A percentile compares a stretch with the other conserved stretches of the same genome.
Conservation (phyloP, 2,888 invertebrate genomes). For the Autographa gamma region DNA sequence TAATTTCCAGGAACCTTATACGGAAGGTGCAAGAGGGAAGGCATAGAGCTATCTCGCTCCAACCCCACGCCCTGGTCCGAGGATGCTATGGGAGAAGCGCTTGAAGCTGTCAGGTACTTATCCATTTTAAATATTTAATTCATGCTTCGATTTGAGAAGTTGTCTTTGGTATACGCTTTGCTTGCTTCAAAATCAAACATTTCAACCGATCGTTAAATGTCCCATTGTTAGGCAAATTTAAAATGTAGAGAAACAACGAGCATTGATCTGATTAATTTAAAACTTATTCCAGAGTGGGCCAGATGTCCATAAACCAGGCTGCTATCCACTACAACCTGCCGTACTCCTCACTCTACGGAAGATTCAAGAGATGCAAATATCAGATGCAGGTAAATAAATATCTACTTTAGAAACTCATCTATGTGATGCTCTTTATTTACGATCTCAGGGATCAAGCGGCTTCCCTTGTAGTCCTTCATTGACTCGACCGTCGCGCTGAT, state of each 20-base stretch:
- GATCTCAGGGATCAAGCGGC: too few relatives aligned
- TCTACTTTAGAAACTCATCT: neutral
- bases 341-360: slow-evolving; percentile 96
- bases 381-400: slow-evolving; percentile 86
- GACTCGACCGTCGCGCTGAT: too few relatives aligned
- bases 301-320: slow-evolving; percentile 98
- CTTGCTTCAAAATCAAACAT: too few relatives aligned
- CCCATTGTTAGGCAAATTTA: too few relatives aligned
- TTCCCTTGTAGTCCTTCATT: too few relatives aligned
- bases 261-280: neutral
- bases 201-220: too few relatives aligned
- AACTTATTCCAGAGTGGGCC: slow-evolving; percentile 91
- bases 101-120: slow-evolving; percentile 96
- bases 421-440: too few relatives aligned
- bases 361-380: slow-evolving; percentile 96
- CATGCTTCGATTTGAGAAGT: too few relatives aligned
- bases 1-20: slow-evolving; percentile 92
- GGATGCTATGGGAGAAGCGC: slow-evolving; percentile 96
- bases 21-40: slow-evolving; percentile 96
- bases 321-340: slow-evolving; percentile 97
- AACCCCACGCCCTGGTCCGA: slow-evolving; percentile 98
- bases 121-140: too few relatives aligned
- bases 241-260: too few relatives aligned
- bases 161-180: too few relatives aligned
- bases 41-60: slow-evolving; percentile 95